Evolutionary conservation across 2,888 invertebrate genomes (phyloP), one percentile per base, ranked within the genome.

Genomic region (Clusia tigrina): DNA sequence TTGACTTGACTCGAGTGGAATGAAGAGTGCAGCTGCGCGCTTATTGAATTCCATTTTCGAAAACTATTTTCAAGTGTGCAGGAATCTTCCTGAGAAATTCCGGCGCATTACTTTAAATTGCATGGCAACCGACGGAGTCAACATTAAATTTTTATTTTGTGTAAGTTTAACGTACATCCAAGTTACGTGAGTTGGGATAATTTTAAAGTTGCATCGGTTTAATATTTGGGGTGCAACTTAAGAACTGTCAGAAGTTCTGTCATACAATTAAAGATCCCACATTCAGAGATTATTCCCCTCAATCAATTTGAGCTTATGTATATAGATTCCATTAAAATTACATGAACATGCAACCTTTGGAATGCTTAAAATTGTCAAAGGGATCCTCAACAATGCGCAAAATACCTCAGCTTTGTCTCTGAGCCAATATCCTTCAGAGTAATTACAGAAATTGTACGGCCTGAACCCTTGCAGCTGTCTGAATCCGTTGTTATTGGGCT

Each of bases 1-100:
- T n/a, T n/a, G n/a, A 32, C 12, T 32, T 32, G 32, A 9, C 12
- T 32, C 6, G 12, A 32, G 32, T 12, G n/a, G 12, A 32, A 32
- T 32, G 32, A 32, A 32, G 32, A n/a, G n/a, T n/a, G n/a, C 32
- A 6, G 12, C 32, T 9, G 32, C 32, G 32, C 42, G n/a, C n/a
- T 42, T 42, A 42, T 42, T 42, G 42, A 42, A 42, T 42, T 42
- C 42, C 42, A 42, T 42, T 32, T 32, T 42, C 42, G n/a, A 42
- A 32, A 32, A 32, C 32, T 32, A 32, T 32, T 32, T 32, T 5
- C 32, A 9, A 12, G 32, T 9, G 32, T 12, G 12, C 12, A 12
- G 32, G 12, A 32, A 9, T 32, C 12, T 12, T 32, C 6, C 5
- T 32, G 32, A 12, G 32, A 32, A 12, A 12, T 12, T 9, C 32